These are phyloP conservation scores for Dynastes maya DNA, from an alignment of 2,888 invertebrate species.

Conservation along the genomic window DNA sequence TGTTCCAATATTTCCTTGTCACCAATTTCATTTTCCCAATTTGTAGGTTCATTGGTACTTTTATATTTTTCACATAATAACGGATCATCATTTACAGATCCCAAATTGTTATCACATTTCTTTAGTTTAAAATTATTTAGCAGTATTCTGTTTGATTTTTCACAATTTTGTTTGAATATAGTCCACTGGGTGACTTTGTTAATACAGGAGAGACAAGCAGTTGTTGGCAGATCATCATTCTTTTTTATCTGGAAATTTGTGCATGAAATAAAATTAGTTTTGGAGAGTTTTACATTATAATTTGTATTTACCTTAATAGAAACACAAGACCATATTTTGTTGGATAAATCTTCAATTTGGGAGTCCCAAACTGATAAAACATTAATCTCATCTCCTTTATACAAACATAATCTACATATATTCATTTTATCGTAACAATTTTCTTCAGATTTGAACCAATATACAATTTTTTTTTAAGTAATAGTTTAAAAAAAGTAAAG, in stretches of 20 bases:
- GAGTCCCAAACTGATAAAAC: constrained; percentile 58
- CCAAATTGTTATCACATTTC: neutral
- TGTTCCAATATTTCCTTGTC: constrained; percentile 31
- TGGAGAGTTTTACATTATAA: neutral
- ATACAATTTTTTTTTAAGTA: no score
- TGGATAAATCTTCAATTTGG: constrained; percentile 57
- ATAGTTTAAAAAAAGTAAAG: no score
- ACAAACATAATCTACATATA: constrained; percentile 63
- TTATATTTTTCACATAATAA: constrained; percentile 1
- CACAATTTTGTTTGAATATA: constrained; percentile 60
- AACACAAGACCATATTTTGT: constrained; percentile 61
- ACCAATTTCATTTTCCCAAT: constrained; percentile 3
- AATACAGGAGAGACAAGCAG: constrained; percentile 59
- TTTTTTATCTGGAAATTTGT: constrained; percentile 57
- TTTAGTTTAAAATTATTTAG: constrained; percentile 45
- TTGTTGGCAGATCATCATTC: constrained; percentile 58
- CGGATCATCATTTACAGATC: constrained; percentile 4
- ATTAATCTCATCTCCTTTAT: constrained; percentile 56
- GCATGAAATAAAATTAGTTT: neutral
- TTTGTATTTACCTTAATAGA: constrained; percentile 58
- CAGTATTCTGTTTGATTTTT: constrained; percentile 60
- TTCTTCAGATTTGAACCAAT: no score
- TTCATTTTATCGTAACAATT: constrained; percentile 48
- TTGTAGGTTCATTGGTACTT: neutral
- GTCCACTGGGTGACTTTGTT: constrained; percentile 61